phyloP scores from a whole-genome alignment of 2,113 vertebrate genomes.

The Cyrtonyx montezumae region DNA sequence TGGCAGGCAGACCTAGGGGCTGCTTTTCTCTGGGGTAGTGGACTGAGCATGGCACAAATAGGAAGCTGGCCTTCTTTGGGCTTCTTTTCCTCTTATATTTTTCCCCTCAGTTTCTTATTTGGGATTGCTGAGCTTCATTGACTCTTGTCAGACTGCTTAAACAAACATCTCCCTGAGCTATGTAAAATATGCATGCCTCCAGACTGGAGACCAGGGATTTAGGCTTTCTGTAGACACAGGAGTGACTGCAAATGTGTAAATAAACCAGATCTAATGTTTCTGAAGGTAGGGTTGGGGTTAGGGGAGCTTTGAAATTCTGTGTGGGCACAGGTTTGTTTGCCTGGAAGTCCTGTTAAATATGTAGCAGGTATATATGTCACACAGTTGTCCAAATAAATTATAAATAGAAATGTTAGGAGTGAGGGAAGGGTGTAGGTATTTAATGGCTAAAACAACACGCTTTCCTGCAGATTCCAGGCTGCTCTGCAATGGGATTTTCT shows the following conservation, averaged over 20 bases:
- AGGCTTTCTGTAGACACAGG: slow-evolving; percentile 1
- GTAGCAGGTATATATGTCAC: slow-evolving; percentile 8
- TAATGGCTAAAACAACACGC: slow-evolving; percentile 25
- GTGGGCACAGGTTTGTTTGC: slow-evolving; percentile 37
- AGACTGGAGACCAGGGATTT: slow-evolving; percentile 11
- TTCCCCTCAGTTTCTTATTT: not conserved
- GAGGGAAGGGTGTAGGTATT: not conserved
- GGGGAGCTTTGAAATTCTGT: slow-evolving; percentile 42
- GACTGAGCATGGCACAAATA: not conserved
- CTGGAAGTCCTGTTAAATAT: slow-evolving; percentile 8
- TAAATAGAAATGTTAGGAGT: slow-evolving; percentile 25
- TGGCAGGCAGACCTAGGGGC: not conserved
- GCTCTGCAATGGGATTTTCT: slow-evolving; percentile 28
- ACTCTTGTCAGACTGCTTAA: slow-evolving; percentile 34
- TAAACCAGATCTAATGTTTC: slow-evolving; percentile 42
- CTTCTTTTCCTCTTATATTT: not conserved
- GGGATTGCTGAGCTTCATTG: not conserved
- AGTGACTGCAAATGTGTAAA: slow-evolving; percentile 34
- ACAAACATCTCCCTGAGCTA: not conserved
- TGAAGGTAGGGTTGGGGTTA: slow-evolving; percentile 42
- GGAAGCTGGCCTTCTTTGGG: not conserved
- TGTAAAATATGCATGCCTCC: slow-evolving; percentile 9
- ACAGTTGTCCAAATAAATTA: slow-evolving; percentile 41
- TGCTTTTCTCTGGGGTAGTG: not conserved
- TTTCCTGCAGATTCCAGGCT: slow-evolving; percentile 4